These are phyloP conservation scores for Macrochelys suwanniensis DNA, from an alignment of 2,797 vertebrate genomes.

Conservation along the genomic window DNA sequence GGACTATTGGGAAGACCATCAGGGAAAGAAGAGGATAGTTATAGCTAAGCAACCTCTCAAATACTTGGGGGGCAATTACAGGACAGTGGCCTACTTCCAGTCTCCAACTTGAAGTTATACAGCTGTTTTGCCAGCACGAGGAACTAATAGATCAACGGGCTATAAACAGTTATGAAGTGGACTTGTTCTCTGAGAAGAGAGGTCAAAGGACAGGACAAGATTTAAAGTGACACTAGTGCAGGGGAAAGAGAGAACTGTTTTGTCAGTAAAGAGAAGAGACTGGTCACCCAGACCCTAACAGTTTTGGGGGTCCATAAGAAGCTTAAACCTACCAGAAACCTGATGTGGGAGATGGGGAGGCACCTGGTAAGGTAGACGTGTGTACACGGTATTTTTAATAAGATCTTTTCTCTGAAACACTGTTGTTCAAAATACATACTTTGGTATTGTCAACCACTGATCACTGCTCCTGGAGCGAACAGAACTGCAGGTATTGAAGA, in stretches of 20 bases:
- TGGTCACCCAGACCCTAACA: neutral
- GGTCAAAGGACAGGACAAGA: neutral
- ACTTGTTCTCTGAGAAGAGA: neutral
- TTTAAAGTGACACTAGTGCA: neutral
- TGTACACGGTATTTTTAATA: neutral
- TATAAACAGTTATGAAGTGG: neutral
- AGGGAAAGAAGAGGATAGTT: neutral
- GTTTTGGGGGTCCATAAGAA: neutral
- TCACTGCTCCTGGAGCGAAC: fast-evolving
- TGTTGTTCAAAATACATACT: neutral
- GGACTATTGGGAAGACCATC: neutral
- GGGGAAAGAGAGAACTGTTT: neutral
- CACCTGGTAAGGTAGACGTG: neutral
- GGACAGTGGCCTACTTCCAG: neutral
- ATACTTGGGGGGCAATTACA: neutral
- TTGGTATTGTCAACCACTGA: neutral
- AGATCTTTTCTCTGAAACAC: neutral
- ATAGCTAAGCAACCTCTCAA: neutral
- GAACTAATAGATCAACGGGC: neutral
- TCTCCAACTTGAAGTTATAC: neutral
- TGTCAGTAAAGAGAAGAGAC: neutral
- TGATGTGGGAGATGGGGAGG: neutral
- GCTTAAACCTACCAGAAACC: conserved; percentile 5
- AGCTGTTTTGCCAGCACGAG: neutral
- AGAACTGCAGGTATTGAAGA: neutral